Evolutionary conservation across 1,140 invertebrate genomes (phyloP).

Genomic region (Drosophila serrata): DNA sequence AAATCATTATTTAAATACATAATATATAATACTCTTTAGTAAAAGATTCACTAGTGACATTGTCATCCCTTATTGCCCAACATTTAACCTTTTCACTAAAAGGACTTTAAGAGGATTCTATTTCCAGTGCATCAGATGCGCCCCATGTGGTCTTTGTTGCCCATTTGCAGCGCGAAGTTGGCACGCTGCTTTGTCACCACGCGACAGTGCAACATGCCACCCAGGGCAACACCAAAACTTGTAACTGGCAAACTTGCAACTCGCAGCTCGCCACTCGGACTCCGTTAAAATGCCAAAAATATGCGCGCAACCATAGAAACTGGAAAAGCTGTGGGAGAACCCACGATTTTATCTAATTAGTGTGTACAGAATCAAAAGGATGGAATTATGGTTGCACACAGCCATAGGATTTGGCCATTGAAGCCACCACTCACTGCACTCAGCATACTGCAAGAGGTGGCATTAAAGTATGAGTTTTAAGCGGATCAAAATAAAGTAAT

Average conservation of each 20-base stretch:
- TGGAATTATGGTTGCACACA: constrained; percentile 31
- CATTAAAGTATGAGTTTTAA: constrained; percentile 2
- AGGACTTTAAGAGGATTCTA: too few species aligned
- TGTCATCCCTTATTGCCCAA: background rate
- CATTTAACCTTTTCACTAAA: background rate
- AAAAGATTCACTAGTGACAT: background rate
- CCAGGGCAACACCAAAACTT: constrained; percentile 9
- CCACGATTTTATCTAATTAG: constrained; percentile 45
- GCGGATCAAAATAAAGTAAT: constrained; percentile 4
- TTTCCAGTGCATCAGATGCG: constrained; percentile 3
- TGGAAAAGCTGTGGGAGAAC: constrained; percentile 10
- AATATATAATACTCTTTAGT: background rate
- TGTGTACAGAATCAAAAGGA: constrained; percentile 32
- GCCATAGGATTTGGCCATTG: constrained; percentile 1
- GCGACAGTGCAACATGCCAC: constrained; percentile 26
- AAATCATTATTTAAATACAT: background rate
- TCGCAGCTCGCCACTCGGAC: constrained; percentile 31
- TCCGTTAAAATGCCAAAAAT: constrained; percentile 31
- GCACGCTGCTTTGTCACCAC: constrained; percentile 42
- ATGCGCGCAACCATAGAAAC: constrained; percentile 45
- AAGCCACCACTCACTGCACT: constrained; percentile 3
- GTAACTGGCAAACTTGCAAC: constrained; percentile 4
- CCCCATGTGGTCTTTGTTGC: constrained; percentile 38
- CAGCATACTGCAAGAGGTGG: constrained; percentile 1
- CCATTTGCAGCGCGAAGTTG: constrained; percentile 18